phyloP scores from a whole-genome alignment of 1,140 invertebrate genomes.

The Penaeus indicus region DNA sequence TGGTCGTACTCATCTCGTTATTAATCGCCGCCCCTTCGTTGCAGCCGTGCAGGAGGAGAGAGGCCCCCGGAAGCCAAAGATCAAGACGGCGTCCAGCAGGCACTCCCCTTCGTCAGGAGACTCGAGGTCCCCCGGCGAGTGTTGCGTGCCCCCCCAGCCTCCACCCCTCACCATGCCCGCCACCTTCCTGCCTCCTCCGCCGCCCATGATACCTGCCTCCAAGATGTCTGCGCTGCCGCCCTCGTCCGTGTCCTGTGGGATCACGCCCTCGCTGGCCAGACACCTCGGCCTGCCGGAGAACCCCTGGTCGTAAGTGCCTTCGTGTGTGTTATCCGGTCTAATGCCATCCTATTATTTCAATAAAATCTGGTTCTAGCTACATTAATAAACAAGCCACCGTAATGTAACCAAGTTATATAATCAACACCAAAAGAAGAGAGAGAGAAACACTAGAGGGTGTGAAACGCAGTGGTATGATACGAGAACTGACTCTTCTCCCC shows the following conservation, averaged over 20 bases:
- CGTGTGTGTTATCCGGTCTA: no score
- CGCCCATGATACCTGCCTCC: neutral
- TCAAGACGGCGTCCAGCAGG: neutral
- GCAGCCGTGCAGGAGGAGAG: constrained; percentile 55
- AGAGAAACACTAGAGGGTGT: no score
- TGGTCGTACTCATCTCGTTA: no score
- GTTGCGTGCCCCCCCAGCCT: neutral
- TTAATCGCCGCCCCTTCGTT: neutral
- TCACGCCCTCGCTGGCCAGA: constrained; percentile 30
- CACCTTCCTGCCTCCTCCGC: neutral
- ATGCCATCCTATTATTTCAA: no score
- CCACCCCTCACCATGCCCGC: neutral
- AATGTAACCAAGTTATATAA: no score
- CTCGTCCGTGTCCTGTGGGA: neutral
- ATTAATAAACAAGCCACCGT: no score
- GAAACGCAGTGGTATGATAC: no score
- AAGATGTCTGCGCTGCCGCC: neutral
- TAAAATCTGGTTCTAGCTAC: no score
- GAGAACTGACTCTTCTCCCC: neutral
- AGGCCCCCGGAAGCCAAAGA: constrained; percentile 51
- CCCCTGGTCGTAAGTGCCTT: constrained; percentile 40
- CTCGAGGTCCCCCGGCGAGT: neutral
- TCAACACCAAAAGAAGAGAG: no score
- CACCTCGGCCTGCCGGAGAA: constrained; percentile 36
- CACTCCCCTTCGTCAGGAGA: neutral